phyloP scores from a whole-genome alignment of 2,113 vertebrate species.

The Anolis carolinensis region DNA sequence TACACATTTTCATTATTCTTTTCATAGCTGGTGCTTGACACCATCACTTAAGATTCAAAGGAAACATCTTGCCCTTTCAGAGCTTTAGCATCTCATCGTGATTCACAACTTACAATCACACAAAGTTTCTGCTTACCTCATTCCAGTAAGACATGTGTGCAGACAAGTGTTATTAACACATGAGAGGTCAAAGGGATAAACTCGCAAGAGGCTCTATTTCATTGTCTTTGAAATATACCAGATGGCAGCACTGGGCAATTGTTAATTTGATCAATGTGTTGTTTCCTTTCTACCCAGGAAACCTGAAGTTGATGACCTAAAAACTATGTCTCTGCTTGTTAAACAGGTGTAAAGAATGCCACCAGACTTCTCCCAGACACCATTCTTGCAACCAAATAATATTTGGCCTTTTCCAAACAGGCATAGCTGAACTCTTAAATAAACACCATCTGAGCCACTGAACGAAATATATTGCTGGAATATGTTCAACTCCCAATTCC shows the following conservation, averaged over 20 bases:
- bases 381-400: background rate
- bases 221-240: constrained; percentile 3
- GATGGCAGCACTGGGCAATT: constrained; percentile 5
- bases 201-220: background rate
- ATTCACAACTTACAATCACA: background rate
- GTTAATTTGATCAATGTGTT: constrained; percentile 2
- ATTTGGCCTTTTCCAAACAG: constrained; percentile 13
- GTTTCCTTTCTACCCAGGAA: constrained; percentile 11
- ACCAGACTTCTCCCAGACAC: background rate
- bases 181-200: background rate
- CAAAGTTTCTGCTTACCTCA: background rate
- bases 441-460: constrained; percentile 10
- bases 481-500: background rate
- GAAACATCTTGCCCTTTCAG: background rate
- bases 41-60: background rate
- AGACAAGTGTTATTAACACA: background rate
- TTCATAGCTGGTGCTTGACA: background rate
- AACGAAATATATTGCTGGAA: constrained; percentile 6
- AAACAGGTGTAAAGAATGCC: background rate
- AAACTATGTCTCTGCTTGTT: background rate
- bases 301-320: background rate
- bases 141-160: background rate
- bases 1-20: background rate
- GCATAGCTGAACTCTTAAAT: constrained; percentile 13
- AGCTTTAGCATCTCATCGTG: background rate